These are phyloP conservation scores for Plectus sambesii DNA, from an alignment of 1,140 invertebrate species.

Conservation along the genomic window DNA sequence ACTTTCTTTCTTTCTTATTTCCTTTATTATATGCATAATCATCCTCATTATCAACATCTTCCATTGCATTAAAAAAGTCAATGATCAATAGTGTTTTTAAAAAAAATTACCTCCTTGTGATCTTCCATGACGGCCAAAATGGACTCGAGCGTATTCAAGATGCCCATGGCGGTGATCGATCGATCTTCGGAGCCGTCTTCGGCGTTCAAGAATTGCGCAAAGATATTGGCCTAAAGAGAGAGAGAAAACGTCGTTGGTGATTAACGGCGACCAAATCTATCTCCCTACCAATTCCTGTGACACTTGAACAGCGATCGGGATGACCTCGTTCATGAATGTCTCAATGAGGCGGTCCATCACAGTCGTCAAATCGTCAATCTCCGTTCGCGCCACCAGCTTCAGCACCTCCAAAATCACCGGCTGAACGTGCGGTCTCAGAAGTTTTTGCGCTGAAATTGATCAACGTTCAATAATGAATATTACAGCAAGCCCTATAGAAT, in stretches of 20 bases:
- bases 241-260: conserved; percentile 9
- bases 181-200: conserved; percentile 66
- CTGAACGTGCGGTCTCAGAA: conserved; percentile 65
- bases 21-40: too few relatives aligned
- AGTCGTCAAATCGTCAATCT: conserved; percentile 89
- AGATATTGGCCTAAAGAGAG: conserved; percentile 62
- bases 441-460: conserved; percentile 56
- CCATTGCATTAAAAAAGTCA: not conserved
- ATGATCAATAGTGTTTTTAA: not conserved
- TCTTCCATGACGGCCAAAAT: conserved; percentile 86
- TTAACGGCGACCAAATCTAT: conserved; percentile 18
- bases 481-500: too few relatives aligned
- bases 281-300: conserved; percentile 71
- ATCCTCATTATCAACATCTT: too few relatives aligned
- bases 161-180: conserved; percentile 88
- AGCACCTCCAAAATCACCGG: conserved; percentile 51
- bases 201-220: conserved; percentile 64
- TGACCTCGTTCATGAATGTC: conserved; percentile 75
- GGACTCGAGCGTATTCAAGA: conserved; percentile 90
- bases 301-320: conserved; percentile 85
- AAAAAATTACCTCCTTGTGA: conserved; percentile 52
- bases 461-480: not conserved
- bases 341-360: conserved; percentile 92
- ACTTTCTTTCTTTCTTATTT: too few relatives aligned
- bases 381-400: conserved; percentile 82